Evolutionary conservation across 2,113 vertebrate species (phyloP).

Genomic region (Nothobranchius furzeri): DNA sequence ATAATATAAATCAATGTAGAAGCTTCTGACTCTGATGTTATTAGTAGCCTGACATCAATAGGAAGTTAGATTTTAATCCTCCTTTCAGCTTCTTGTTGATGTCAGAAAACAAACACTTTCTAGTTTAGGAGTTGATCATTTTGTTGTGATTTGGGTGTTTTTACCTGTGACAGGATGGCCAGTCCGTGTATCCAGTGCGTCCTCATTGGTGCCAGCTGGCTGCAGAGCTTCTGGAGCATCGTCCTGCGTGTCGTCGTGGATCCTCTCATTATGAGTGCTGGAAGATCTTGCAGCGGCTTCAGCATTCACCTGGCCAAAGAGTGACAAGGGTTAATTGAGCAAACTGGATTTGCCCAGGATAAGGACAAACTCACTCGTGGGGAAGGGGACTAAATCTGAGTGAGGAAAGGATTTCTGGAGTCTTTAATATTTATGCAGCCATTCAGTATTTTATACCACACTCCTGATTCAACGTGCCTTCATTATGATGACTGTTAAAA

Average conservation of each 20-base stretch:
- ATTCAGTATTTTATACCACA: background rate
- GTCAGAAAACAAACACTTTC: background rate
- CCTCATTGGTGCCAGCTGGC: conserved; percentile 66
- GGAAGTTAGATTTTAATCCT: too few relatives aligned
- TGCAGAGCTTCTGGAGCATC: conserved; percentile 73
- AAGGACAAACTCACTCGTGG: conserved; percentile 6
- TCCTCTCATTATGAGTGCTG: conserved; percentile 68
- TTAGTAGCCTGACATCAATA: too few relatives aligned
- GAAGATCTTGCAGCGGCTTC: conserved; percentile 72
- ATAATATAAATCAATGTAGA: too few relatives aligned
- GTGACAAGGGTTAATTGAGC: conserved; percentile 44
- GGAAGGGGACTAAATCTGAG: conserved; percentile 12
- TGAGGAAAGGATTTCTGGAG: background rate
- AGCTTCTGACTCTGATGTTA: too few relatives aligned
- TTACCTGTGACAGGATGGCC: conserved; percentile 68
- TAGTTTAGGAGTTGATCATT: background rate
- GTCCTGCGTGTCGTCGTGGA: conserved; percentile 65
- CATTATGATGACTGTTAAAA: too few relatives aligned
- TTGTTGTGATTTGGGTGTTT: conserved; percentile 1
- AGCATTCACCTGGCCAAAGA: conserved; percentile 69
- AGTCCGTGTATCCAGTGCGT: conserved; percentile 68
- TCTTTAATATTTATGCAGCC: background rate
- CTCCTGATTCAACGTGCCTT: too few relatives aligned
- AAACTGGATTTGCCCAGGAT: conserved; percentile 5
- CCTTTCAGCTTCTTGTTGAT: too few relatives aligned